Base-by-base conservation (phyloP, 2,113 vertebrate genomes). In the Oncorhynchus keta region DNA sequence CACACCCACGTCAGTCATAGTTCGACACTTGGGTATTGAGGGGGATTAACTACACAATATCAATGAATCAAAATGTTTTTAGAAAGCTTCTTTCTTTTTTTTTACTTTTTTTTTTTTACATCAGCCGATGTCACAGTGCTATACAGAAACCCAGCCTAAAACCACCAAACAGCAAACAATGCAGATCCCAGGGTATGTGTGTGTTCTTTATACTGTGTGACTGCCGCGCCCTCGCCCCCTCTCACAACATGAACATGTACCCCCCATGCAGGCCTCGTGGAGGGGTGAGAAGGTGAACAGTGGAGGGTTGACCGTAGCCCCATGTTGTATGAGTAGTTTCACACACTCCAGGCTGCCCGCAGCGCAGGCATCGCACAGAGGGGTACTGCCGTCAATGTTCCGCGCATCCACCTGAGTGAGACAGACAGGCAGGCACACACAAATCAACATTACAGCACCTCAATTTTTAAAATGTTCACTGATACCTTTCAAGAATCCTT, bases 181-280 rank as follows among this genome's bases (percentile, higher is more conserved):
- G 35, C 35, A 35, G 35, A 35, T 57, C 51, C 51, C 51, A 20
- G 5, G 5, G 51, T 20, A 11, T 57, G 18, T 57, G 51, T 18
- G 51, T 57, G 39, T 39, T 39, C 51, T 57, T 57, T 57, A 57
- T 57, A 11, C 5, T 57, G 39, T 39, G 59, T 61, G 16, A 30
- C 28, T 32, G 65, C 65, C 18, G 16, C 1, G 5, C 4, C 57
- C 57, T 1, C 5, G 6, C 59, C 59, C 59, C 9, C 16, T 5
- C 3, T 16, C 51, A 62, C 59, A 7, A 18, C 20, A n/a, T 14
- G 14, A 30, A 67, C 14, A 35, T 35, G 59, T 76, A 98, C 97
- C 97, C 0, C 92, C 94, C 91, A 97, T 95, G 90, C 97, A 98
- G 89, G 97, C 97, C 83, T 98, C 97, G 0, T 98, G 97, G 26